Percentiles rank a stretch among this genome's conserved stretches.
Evolutionary conservation across 2,113 vertebrate species (phyloP).

Genomic region (Penelope pileata): DNA sequence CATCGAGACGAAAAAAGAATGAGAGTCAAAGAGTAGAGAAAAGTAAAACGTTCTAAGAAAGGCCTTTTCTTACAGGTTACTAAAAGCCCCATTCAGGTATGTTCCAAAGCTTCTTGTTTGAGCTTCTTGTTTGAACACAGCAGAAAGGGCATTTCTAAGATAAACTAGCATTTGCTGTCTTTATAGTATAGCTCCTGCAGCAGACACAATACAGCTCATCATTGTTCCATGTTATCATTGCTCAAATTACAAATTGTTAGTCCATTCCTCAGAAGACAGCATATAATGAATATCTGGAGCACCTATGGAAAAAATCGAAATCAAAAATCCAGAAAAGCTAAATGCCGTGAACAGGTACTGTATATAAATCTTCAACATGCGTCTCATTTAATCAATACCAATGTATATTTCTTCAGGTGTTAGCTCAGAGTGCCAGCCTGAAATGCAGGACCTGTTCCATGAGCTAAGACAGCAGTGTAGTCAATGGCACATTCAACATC

Average conservation of each 20-base stretch:
- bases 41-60: neutral
- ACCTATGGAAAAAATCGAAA: neutral
- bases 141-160: constrained; percentile 5
- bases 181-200: neutral
- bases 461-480: neutral
- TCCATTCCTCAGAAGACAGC: neutral
- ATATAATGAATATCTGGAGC: neutral
- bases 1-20: neutral
- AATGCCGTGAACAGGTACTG: neutral
- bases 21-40: neutral
- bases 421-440: neutral
- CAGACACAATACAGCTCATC: neutral
- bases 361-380: neutral
- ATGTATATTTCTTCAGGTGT: neutral
- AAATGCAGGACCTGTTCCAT: neutral
- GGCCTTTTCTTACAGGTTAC: neutral
- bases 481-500: neutral
- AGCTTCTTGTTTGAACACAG: neutral
- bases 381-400: neutral
- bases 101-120: neutral
- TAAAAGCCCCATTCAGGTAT: neutral
- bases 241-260: neutral
- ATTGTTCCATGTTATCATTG: neutral
- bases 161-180: neutral
- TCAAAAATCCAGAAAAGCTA: neutral